These are phyloP conservation scores for Phalacrocorax carbo DNA, from an alignment of 2,113 vertebrate species.

Conservation along the genomic window DNA sequence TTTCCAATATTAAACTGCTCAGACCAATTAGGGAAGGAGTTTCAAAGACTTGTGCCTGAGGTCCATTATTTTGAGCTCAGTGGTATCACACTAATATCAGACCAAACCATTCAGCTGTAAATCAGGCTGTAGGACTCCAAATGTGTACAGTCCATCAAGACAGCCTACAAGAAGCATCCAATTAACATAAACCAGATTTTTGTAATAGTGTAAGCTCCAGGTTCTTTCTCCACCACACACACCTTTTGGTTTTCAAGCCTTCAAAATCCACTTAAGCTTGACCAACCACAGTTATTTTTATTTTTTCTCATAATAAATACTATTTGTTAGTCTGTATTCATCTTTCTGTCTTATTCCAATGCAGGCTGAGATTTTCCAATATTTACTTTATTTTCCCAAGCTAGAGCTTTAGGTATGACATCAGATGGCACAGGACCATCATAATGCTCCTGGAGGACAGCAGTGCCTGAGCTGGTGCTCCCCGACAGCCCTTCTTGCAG, in stretches of 20 bases:
- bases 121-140: not conserved
- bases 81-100: not conserved
- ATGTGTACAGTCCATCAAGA: not conserved
- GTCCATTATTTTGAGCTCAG: not conserved
- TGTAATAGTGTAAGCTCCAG: not conserved
- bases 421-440: rapidly evolving
- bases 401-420: not conserved
- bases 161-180: not conserved
- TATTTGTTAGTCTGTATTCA: not conserved
- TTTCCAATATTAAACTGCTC: not conserved
- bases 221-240: not conserved
- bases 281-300: not conserved
- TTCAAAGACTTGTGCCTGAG: not conserved
- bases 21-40: not conserved
- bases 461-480: not conserved
- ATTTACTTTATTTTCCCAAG: not conserved
- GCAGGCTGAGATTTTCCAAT: not conserved
- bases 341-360: not conserved
- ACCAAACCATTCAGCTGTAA: not conserved
- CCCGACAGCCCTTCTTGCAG: not conserved
- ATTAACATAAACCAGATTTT: not conserved
- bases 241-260: not conserved
- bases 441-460: not conserved
- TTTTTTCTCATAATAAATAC: not conserved
- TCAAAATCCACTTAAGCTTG: not conserved